Conservation (phyloP, 2,113 vertebrate species). For the Prionailurus viverrinus region DNA sequence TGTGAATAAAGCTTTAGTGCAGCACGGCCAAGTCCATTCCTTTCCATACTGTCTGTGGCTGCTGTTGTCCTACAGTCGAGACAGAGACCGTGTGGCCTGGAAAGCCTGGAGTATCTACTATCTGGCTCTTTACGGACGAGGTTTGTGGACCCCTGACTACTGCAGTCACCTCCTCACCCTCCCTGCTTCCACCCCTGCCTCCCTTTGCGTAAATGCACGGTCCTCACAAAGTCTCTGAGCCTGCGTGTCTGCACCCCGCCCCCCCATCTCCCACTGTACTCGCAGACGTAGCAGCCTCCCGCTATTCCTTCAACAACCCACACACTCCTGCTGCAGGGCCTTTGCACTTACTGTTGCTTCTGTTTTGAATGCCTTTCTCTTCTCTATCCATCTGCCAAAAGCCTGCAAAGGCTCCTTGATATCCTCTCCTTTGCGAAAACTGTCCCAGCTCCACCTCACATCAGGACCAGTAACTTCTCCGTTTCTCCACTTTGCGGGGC, state of each 20-base stretch:
- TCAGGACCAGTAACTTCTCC: neutral
- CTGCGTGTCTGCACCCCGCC: neutral
- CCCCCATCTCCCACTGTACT: neutral
- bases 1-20: conserved; percentile 43
- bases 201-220: neutral
- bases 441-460: neutral
- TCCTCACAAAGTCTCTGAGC: neutral
- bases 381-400: neutral
- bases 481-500: neutral
- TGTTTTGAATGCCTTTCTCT: neutral
- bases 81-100: no score
- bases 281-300: neutral
- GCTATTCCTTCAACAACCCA: neutral
- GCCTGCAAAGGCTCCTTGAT: neutral
- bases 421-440: neutral
- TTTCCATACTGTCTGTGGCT: neutral
- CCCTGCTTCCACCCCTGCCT: neutral
- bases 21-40: neutral
- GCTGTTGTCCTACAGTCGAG: neutral
- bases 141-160: neutral
- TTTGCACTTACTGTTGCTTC: neutral
- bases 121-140: neutral
- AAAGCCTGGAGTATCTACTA: neutral
- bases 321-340: neutral
- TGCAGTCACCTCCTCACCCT: neutral